phyloP scores from a whole-genome alignment of 2,797 vertebrate species.

The Parauchenoglanis ngamensis region DNA sequence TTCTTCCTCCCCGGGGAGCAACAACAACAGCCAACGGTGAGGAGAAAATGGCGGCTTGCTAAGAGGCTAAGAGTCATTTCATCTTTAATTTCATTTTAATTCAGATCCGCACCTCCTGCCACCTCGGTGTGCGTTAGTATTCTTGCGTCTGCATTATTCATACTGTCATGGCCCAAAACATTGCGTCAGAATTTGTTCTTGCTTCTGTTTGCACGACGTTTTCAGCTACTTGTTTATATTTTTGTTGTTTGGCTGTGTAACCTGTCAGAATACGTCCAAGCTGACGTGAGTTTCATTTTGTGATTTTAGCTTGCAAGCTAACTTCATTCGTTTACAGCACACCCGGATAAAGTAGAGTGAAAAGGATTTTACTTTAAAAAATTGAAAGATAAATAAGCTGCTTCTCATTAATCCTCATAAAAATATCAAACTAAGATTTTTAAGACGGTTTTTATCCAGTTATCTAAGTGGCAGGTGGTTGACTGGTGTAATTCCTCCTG shows the following conservation, averaged over 20 bases:
- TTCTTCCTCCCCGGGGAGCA: conserved; percentile 39
- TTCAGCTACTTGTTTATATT: neutral
- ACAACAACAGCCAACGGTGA: conserved; percentile 64
- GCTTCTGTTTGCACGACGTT: neutral
- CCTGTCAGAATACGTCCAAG: neutral
- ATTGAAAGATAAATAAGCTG: neutral
- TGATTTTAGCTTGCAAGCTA: neutral
- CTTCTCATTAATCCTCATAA: neutral
- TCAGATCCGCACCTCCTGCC: neutral
- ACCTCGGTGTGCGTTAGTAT: neutral
- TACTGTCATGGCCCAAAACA: neutral
- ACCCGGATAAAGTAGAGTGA: neutral
- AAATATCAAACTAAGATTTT: too few species aligned
- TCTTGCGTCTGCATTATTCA: neutral
- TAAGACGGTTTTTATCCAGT: neutral
- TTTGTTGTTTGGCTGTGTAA: neutral
- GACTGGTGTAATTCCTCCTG: neutral
- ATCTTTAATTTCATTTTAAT: neutral
- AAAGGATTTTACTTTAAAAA: neutral
- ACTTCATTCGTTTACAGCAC: neutral
- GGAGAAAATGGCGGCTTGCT: conserved; percentile 3
- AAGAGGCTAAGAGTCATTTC: neutral
- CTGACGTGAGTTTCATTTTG: neutral
- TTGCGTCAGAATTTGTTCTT: neutral
- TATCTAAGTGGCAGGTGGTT: neutral